Conservation (phyloP, 2,113 vertebrate genomes). For the Synchiropus splendidus region DNA sequence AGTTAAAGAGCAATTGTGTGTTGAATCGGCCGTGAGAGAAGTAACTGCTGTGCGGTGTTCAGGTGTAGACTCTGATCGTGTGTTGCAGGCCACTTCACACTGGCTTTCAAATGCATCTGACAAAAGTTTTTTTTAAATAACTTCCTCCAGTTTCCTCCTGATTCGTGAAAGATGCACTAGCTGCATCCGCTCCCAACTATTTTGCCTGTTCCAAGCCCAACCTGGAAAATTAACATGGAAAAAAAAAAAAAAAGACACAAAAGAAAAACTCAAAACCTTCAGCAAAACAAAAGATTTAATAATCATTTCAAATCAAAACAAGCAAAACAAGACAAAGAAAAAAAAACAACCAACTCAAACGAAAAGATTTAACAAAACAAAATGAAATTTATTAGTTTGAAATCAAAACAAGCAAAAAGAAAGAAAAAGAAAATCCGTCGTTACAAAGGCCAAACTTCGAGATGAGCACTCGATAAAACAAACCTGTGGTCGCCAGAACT, state of each 20-base stretch:
- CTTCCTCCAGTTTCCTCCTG: too few species aligned
- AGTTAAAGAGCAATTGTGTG: too few species aligned
- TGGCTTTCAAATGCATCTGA: too few species aligned
- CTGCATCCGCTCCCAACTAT: too few species aligned
- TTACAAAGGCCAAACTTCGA: slow-evolving; percentile 77
- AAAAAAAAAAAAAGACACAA: slow-evolving; percentile 12
- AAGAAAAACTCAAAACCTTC: slow-evolving; percentile 26
- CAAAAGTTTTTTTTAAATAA: too few species aligned
- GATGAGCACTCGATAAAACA: slow-evolving; percentile 72
- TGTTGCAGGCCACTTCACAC: too few species aligned
- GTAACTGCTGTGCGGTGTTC: too few species aligned
- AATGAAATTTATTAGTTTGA: slow-evolving; percentile 99
- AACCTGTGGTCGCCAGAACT: slow-evolving; percentile 44
- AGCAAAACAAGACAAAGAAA: slow-evolving; percentile 37
- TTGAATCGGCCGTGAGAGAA: too few species aligned
- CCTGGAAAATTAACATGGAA: not conserved
- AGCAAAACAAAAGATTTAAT: too few species aligned
- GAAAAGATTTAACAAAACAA: slow-evolving; percentile 89
- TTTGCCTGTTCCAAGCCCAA: too few species aligned
- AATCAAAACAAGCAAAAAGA: slow-evolving; percentile 80
- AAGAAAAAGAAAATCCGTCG: slow-evolving; percentile 72
- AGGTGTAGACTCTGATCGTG: too few species aligned
- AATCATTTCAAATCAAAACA: not conserved
- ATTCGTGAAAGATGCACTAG: too few species aligned
- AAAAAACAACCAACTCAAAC: slow-evolving; percentile 91